Percentiles rank a stretch among this genome's conserved stretches.
Conservation (phyloP, 2,113 vertebrate genomes). For the Rattus rattus region DNA sequence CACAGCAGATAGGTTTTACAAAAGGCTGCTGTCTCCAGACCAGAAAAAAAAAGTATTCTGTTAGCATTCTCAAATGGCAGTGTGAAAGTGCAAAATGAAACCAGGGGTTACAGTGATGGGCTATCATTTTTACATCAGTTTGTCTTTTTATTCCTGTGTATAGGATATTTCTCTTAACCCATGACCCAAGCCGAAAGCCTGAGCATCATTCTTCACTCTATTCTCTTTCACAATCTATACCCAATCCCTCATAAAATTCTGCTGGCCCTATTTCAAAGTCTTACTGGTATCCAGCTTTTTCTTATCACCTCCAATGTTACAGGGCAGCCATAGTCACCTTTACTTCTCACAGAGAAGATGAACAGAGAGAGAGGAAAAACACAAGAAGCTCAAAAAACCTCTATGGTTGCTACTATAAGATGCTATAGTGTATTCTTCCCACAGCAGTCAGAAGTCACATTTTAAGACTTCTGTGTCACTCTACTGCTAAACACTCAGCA, state of each 20-base stretch:
- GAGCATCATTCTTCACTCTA: not conserved
- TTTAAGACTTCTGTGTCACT: not conserved
- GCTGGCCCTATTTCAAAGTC: not conserved
- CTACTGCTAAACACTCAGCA: not conserved
- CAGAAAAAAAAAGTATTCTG: not conserved
- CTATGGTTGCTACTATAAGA: not conserved
- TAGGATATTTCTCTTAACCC: not conserved
- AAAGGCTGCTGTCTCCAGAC: constrained; percentile 4
- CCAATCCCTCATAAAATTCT: not conserved
- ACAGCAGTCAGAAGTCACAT: not conserved
- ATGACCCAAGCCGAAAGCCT: not conserved
- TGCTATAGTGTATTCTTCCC: not conserved
- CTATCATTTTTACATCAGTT: not conserved
- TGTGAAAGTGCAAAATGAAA: not conserved
- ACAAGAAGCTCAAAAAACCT: not conserved
- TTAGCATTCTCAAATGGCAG: not conserved
- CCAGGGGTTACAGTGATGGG: not conserved
- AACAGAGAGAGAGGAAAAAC: not conserved
- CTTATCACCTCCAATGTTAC: not conserved
- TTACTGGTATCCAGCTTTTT: not conserved
- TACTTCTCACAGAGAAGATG: not conserved
- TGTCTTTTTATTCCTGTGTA: not conserved
- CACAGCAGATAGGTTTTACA: not conserved
- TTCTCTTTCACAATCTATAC: not conserved
- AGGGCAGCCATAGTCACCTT: not conserved